phyloP scores from a whole-genome alignment of 1,140 invertebrate species.

The Drosophila saltans region DNA sequence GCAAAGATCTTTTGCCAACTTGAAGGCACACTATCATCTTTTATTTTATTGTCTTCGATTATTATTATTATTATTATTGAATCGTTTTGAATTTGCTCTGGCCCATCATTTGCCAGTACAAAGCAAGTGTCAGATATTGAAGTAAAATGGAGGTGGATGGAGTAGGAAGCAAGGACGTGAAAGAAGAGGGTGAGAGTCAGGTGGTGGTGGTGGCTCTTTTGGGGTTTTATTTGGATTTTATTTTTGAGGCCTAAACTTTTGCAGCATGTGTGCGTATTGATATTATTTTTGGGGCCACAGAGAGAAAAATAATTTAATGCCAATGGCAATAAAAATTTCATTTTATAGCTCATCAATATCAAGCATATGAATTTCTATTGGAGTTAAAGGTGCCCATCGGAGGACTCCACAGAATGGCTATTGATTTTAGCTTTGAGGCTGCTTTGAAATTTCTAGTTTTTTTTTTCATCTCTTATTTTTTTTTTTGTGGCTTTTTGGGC shows the following conservation, averaged over 20 bases:
- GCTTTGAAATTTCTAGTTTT: conserved; percentile 1
- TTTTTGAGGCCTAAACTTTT: conserved; percentile 33
- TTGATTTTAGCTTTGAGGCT: conserved; percentile 31
- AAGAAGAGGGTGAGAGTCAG: conserved; percentile 13
- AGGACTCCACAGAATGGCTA: conserved; percentile 37
- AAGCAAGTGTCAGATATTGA: conserved; percentile 42
- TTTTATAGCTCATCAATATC: conserved; percentile 69
- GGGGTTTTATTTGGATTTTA: conserved; percentile 54
- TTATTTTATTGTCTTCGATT: conserved; percentile 70
- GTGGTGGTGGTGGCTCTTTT: conserved; percentile 45
- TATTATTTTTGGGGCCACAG: conserved; percentile 40
- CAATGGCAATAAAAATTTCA: conserved; percentile 63
- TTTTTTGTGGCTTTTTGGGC: too few species aligned
- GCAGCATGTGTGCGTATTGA: conserved; percentile 61
- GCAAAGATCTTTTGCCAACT: conserved; percentile 18
- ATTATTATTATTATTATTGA: conserved; percentile 56
- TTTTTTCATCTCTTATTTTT: too few species aligned
- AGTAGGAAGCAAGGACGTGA: too few species aligned
- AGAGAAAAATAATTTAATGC: conserved; percentile 33
- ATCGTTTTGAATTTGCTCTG: conserved; percentile 27
- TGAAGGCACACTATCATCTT: conserved; percentile 67
- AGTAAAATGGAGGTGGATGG: background rate
- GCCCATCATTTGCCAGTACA: conserved; percentile 3
- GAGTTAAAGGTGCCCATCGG: conserved; percentile 12
- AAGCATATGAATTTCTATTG: conserved; percentile 56